Base-by-base conservation (phyloP, 2,797 vertebrate genomes). In the Myotis myotis region DNA sequence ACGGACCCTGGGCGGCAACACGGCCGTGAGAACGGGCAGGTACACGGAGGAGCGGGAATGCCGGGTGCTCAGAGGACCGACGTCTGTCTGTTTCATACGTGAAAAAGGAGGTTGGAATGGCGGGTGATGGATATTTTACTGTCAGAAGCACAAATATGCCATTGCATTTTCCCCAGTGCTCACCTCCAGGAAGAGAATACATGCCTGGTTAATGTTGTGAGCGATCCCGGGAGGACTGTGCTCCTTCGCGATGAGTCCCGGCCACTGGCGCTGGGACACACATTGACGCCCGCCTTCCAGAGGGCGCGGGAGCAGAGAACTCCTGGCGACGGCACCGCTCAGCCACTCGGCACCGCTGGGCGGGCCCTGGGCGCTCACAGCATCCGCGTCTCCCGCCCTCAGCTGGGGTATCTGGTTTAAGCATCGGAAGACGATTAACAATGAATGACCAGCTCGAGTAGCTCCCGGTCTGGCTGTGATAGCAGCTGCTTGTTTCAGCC, bases 361-460 rank as follows among this genome's bases (percentile, higher is more conserved):
- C 22, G 20, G 53, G 53, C 53, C 53, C 53, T 12, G 20, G 8
- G 53, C 5, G 49, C 20, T 55, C 53, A 55, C 53, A 55, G 53
- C 3, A 25, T 8, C 23, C 10, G 96, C 97, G 96, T 98, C 95
- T 97, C 96, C 84, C 97, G 97, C 97, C 97, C 96, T 98, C 97
- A 98, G 91, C 98, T 98, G 96, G 97, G 97, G 97, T 98, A 98
- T 98, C 98, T 99, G 98, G 98, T 99, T 99, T 98, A 98, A 98
- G 98, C 99, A 98, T 99, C 99, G 97, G 98, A 98, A 98, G 98
- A 98, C 98, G 98, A 99, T 99, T 99, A 99, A 99, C 97, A 98
- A 99, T 99, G 99, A 97, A 99, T 99, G 98, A 96, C 92, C 97
- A 98, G 98, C 98, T 99, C 99, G 98, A 98, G 98, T 99, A 98